Evolutionary conservation across 2,888 invertebrate genomes (phyloP).

Genomic region (Strigamia crassipes): DNA sequence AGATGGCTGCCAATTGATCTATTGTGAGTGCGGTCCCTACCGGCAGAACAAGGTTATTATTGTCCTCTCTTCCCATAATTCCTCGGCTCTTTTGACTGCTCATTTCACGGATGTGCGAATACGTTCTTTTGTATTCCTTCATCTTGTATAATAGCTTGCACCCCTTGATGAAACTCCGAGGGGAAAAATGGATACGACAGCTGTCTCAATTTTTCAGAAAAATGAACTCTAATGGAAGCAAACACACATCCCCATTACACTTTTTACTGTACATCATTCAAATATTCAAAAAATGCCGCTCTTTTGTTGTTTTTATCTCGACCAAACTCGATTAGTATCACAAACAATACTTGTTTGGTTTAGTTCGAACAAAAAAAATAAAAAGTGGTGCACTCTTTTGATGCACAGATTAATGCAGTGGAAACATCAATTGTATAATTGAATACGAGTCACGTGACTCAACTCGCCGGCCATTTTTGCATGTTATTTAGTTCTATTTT

Average conservation of each 20-base stretch:
- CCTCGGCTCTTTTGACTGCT: constrained; percentile 26
- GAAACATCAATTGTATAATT: constrained; percentile 16
- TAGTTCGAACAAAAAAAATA: neutral
- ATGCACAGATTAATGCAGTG: neutral
- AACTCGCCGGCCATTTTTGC: constrained; percentile 16
- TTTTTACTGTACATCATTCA: neutral
- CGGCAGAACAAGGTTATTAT: constrained; percentile 6
- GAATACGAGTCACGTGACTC: constrained; percentile 22
- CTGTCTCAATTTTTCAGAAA: constrained; percentile 26
- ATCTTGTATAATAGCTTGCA: constrained; percentile 30
- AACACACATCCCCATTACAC: neutral
- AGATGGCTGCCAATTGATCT: neutral
- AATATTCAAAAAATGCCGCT: neutral
- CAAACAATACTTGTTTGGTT: neutral
- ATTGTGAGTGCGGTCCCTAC: neutral
- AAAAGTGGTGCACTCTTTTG: neutral
- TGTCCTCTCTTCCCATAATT: constrained; percentile 17
- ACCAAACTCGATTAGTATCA: neutral
- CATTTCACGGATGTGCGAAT: constrained; percentile 30
- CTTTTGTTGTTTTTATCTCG: neutral
- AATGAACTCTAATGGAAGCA: neutral
- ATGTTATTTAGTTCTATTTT: constrained; percentile 22
- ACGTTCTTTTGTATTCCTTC: constrained; percentile 30
- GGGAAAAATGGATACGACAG: constrained; percentile 1
- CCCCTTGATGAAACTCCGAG: constrained; percentile 3